Conservation (phyloP, 2,113 vertebrate species). For the Hemichromis elongatus region DNA sequence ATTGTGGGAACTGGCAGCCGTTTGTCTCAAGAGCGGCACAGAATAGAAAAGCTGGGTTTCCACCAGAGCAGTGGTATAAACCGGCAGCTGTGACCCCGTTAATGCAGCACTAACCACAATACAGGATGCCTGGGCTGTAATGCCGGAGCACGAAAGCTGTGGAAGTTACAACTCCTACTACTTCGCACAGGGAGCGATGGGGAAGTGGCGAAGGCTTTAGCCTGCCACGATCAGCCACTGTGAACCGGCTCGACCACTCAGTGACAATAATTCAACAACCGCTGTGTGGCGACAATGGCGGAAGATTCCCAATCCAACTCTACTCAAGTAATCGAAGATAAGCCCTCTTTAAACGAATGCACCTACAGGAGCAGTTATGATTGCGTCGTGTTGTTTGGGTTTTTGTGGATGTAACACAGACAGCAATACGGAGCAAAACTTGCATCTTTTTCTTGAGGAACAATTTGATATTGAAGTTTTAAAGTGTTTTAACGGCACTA, state of each 20-base stretch:
- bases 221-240: neutral
- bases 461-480: neutral
- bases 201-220: neutral
- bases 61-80: neutral
- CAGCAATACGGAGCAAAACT: neutral
- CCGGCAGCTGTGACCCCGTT: neutral
- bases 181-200: neutral
- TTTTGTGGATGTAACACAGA: neutral
- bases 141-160: neutral
- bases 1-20: neutral
- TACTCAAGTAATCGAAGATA: neutral
- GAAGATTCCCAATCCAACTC: neutral
- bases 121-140: neutral
- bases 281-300: neutral
- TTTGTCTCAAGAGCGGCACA: neutral
- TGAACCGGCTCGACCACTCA: neutral
- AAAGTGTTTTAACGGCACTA: neutral
- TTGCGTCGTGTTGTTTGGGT: neutral
- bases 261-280: neutral
- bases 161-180: neutral
- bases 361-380: neutral
- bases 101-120: neutral
- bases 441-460: neutral
- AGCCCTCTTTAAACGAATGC: neutral
- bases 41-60: neutral